Evolutionary conservation across 1,140 invertebrate genomes (phyloP), one percentile per base, ranked within the genome.

Genomic region (Trissolcus basalis): DNA sequence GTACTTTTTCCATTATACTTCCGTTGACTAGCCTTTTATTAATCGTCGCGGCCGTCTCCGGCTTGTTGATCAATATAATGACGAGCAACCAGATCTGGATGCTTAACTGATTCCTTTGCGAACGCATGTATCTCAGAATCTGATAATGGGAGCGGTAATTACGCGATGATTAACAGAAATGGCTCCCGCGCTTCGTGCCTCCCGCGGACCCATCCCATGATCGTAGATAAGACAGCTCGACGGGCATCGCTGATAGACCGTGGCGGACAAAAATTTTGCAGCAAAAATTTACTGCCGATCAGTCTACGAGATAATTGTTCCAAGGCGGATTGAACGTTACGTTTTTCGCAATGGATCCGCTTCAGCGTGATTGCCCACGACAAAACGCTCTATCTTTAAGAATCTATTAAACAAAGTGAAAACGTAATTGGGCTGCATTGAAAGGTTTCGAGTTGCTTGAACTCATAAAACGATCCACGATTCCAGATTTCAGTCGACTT

Each of bases 111-210:
- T 85, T 85, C 79, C 74, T 63, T n/a, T 51, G 69, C 54, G 61
- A 68, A 59, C 63, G 68, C 81, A 77, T 78, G 78, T 86, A 88
- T 88, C 86, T 85, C 80, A 76, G 80, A 83, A 87, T 88, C 85
- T 87, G 85, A 87, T 88, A 86, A 88, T 87, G 86, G 83, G 82
- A 85, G 80, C 79, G 81, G 84, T 88, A 88, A 88, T 88, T 88
- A 88, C 81, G 81, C 83, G 85, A 86, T 88, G 86, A 88, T 87
- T 88, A 88, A 88, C 85, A 85, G 85, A 86, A 84, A 87, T 86
- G 85, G 86, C 86, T 87, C 84, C 86, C 85, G 86, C 85, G 84
- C 84, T 83, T 82, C 81, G 78, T 82, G 75, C 80, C 77, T 81
- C 80, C 80, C 81, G 79, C 76, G 45, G 81, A 70, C 68, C 74